Percentiles rank a stretch among this genome's conserved stretches.
Evolutionary conservation across 2,797 vertebrate genomes (phyloP).

Genomic region (Aselliscus stoliczkanus): DNA sequence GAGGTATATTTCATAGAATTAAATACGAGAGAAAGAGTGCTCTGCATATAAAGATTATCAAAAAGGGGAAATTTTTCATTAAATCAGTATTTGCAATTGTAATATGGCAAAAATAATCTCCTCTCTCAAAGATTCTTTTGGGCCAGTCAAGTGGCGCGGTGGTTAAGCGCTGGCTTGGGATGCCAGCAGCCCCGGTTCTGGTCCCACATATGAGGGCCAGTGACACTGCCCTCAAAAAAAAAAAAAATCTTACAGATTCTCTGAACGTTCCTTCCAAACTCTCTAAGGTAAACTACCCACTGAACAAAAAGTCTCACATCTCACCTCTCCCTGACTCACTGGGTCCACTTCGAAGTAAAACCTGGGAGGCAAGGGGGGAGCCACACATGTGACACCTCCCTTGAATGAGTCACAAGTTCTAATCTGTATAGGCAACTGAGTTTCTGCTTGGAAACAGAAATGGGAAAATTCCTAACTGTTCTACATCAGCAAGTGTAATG

Average conservation of each 20-base stretch:
- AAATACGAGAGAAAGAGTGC: background rate
- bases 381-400: background rate
- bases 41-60: background rate
- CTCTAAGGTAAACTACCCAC: background rate
- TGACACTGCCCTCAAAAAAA: too few relatives aligned
- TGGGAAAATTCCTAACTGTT: background rate
- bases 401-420: background rate
- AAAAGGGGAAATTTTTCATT: background rate
- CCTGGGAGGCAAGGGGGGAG: background rate
- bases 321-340: background rate
- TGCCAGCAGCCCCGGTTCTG: too few relatives aligned
- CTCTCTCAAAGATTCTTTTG: background rate
- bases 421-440: background rate
- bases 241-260: slow-evolving; percentile 9
- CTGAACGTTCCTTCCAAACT: background rate
- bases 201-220: too few relatives aligned
- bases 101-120: background rate
- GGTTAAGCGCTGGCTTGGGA: too few relatives aligned
- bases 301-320: background rate
- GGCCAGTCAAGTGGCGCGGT: too few relatives aligned
- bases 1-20: background rate
- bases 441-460: slow-evolving; percentile 31
- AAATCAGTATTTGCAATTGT: background rate
- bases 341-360: background rate
- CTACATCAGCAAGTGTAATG: background rate